These are phyloP conservation scores for Tinamus guttatus DNA, from an alignment of 2,113 vertebrate species.

Conservation along the genomic window DNA sequence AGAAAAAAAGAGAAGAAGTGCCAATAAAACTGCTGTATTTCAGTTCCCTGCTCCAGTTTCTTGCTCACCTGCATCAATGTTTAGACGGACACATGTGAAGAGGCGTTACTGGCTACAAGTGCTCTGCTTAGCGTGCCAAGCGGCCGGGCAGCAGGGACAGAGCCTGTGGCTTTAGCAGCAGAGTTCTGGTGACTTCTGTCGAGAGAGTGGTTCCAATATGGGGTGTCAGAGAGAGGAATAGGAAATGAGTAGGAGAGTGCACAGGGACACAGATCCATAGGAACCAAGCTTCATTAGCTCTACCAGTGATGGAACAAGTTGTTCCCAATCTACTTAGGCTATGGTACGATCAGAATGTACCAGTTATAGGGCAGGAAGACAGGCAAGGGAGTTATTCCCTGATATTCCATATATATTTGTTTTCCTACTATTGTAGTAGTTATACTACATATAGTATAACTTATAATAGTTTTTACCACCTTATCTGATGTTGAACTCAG, in stretches of 20 bases:
- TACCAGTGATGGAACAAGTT: not conserved
- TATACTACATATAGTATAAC: not conserved
- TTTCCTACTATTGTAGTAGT: not conserved
- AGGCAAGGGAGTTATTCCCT: not conserved
- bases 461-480: not conserved
- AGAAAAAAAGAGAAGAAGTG: not conserved
- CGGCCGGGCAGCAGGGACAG: fast-evolving
- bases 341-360: not conserved
- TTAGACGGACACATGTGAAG: not conserved
- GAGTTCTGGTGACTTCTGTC: not conserved
- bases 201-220: not conserved
- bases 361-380: not conserved
- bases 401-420: not conserved
- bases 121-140: not conserved
- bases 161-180: not conserved
- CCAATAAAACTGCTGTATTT: not conserved
- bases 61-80: not conserved
- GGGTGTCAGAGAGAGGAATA: fast-evolving
- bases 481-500: not conserved
- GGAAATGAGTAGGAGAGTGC: not conserved
- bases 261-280: not conserved
- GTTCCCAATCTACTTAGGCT: not conserved
- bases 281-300: not conserved
- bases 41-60: not conserved
- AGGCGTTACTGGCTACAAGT: not conserved